Evolutionary conservation across 2,113 vertebrate species (phyloP), one percentile per base, ranked within the genome.

Genomic region (Colaptes auratus): DNA sequence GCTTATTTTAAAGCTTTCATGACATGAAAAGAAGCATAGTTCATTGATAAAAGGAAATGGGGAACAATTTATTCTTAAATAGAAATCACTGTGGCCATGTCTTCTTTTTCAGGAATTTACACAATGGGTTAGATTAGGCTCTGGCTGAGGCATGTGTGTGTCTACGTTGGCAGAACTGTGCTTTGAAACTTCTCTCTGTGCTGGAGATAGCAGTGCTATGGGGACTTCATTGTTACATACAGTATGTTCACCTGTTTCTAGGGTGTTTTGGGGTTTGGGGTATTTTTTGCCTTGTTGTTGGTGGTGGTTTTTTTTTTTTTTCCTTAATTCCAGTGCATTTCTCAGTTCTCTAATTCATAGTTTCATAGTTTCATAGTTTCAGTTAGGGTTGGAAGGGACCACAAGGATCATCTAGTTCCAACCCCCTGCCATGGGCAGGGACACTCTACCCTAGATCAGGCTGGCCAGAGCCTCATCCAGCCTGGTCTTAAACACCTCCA

Each of bases 1-100:
- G 44, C 31, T 83, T 92, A 85, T 88, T 91, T 95, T 75, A 92
- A 95, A 79, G 77, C 79, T 94, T 92, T 95, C 58, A 39, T 0
- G 9, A 53, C 20, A n/a, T 44, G 56, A 77, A 91, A 94, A 94
- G 44, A 84, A 89, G 60, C 2, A 4, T 28, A 87, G 56, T 63
- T 88, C 33, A 52, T 82, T 10, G 4, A 39, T 52, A 74, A 95
- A 91, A 86, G 60, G 20, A 93, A 89, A 69, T 64, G 28, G 89
- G 30, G 52, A 77, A 77, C 52, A 39, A 86, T 77, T 93, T 92
- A 87, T 79, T 89, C 55, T 70, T 67, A 52, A 79, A 74, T 33
- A 86, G 67, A 85, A 95, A 72, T 92, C 35, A 74, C 78, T 78
- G 44, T 88, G 83, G 74, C 82, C 59, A 3, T 56, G 58, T 39